phyloP scores from a whole-genome alignment of 2,888 invertebrate genomes.

The Eilema depressum region DNA sequence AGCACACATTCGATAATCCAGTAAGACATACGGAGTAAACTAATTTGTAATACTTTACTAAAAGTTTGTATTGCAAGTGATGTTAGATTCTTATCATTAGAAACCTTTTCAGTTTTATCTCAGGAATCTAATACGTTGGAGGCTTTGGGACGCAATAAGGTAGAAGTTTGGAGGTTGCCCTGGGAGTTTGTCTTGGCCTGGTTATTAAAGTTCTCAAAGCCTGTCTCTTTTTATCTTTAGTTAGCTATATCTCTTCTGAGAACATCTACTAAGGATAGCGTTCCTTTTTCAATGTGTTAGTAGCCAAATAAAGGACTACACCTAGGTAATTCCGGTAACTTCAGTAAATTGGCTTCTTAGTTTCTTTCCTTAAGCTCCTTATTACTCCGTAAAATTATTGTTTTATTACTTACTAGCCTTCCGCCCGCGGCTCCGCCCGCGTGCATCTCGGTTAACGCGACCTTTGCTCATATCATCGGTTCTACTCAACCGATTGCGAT shows the following conservation, averaged over 20 bases:
- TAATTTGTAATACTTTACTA: conserved; percentile 5
- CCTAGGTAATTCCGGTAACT: conserved; percentile 8
- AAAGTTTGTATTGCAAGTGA: conserved; percentile 22
- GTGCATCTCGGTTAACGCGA: too few relatives aligned
- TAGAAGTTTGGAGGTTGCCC: conserved; percentile 15
- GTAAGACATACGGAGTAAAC: neutral
- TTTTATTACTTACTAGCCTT: too few relatives aligned
- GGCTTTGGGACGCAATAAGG: conserved; percentile 18
- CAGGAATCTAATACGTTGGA: conserved; percentile 21
- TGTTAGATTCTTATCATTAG: conserved; percentile 27
- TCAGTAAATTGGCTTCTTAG: neutral
- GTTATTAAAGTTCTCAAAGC: conserved; percentile 1
- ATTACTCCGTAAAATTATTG: neutral
- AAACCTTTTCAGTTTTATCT: conserved; percentile 10
- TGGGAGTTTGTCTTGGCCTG: conserved; percentile 5
- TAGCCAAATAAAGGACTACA: conserved; percentile 8
- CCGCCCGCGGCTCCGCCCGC: too few relatives aligned
- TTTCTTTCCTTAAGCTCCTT: neutral
- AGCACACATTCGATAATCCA: neutral
- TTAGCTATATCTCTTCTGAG: neutral
- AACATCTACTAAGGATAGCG: neutral
- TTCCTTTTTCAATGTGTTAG: neutral
- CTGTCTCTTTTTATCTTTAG: neutral
- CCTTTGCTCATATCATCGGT: too few relatives aligned
- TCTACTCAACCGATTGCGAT: too few relatives aligned